Evolutionary conservation across 2,797 vertebrate species (phyloP), one percentile per base, ranked within the genome.

Genomic region (Melopsittacus undulatus): DNA sequence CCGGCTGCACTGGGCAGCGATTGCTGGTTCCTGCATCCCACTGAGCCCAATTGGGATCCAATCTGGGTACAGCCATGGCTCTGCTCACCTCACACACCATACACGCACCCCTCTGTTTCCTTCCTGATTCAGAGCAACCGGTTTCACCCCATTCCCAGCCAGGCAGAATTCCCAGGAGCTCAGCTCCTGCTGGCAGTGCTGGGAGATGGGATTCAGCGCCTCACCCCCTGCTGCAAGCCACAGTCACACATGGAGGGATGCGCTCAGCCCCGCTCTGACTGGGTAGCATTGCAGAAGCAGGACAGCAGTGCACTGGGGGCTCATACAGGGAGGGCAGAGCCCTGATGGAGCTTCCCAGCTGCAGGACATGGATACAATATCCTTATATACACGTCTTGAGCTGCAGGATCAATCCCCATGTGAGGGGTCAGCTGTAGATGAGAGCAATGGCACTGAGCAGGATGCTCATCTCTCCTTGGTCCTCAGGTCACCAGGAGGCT

Each of bases 221-320:
- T 67, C 2, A 0, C 12, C 48, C 38, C 22, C n/a, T 27, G n/a
- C 73, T 43, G 42, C 20, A 9, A 30, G 27, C 40, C 0, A 2
- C n/a, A 30, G 20, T 5, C 42, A 5, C 1, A 0, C 8, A 0
- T 1, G 24, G 36, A 57, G 45, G 24, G 49, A 62, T 29, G 59
- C 36, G 5, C 59, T 29, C 40, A 3, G 29, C 42, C 22, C 51
- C 46, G 5, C 14, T 20, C 21, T 5, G 11, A 6, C 30, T 0
- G 0, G 23, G 66, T 1, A 26, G 9, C 10, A 0, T 2, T 0
- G 0, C 63, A 29, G 48, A 13, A 46, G 19, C 0, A 0, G 30
- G 23, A 19, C n/a, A 70, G 79, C 49, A 49, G 51, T 12, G 0
- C 8, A 1, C 8, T 1, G 1, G 29, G 72, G 19, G 42, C 27